A percentile compares a stretch with the other conserved stretches of the same genome.
phyloP scores from a whole-genome alignment of 2,888 invertebrate genomes.

The Drosophila borealis region DNA sequence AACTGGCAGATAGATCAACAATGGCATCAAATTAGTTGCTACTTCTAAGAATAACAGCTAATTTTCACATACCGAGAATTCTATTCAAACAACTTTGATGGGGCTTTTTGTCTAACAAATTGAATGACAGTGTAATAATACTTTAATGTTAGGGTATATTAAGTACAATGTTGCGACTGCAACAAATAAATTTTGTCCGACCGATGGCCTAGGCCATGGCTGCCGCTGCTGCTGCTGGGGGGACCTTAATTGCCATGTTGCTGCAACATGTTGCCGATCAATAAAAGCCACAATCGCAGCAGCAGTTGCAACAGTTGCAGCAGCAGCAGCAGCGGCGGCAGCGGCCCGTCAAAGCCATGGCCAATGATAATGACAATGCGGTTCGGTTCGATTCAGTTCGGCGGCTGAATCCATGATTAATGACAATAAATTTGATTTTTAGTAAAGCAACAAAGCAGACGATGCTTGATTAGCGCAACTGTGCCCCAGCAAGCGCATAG shows the following conservation, averaged over 20 bases:
- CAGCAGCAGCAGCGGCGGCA: conserved; percentile 22
- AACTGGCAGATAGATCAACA: conserved; percentile 1
- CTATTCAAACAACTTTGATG: conserved; percentile 25
- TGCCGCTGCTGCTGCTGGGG: conserved; percentile 20
- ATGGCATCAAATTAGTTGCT: conserved; percentile 6
- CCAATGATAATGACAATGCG: conserved; percentile 78
- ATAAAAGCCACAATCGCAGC: conserved; percentile 53
- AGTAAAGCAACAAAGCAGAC: conserved; percentile 42
- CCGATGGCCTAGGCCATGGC: conserved; percentile 35
- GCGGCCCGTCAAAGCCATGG: conserved; percentile 54
- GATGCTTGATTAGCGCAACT: conserved; percentile 70
- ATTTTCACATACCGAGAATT: conserved; percentile 1
- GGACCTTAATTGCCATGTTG: conserved; percentile 78
- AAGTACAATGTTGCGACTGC: conserved; percentile 54
- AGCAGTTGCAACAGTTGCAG: conserved; percentile 12
- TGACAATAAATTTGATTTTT: conserved; percentile 76
- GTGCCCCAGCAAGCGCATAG: conserved; percentile 5
- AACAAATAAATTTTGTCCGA: conserved; percentile 65
- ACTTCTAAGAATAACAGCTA: neutral
- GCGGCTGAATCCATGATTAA: conserved; percentile 67
- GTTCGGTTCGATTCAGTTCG: conserved; percentile 29
- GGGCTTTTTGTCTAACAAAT: conserved; percentile 13
- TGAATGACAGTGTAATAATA: conserved; percentile 25
- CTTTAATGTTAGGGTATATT: conserved; percentile 46
- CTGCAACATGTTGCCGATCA: conserved; percentile 79